These are phyloP conservation scores for Eilema caniola DNA, from an alignment of 2,888 invertebrate species.

Conservation along the genomic window DNA sequence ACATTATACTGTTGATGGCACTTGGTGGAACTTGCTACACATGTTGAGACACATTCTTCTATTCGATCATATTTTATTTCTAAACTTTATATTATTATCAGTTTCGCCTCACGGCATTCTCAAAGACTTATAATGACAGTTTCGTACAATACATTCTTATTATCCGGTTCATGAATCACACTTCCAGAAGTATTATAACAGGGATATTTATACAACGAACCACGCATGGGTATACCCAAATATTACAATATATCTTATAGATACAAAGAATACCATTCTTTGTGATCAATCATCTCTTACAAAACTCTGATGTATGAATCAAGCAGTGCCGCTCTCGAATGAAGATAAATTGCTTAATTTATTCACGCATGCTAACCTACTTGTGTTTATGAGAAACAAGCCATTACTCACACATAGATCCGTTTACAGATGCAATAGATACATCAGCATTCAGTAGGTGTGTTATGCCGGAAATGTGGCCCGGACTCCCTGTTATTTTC, in stretches of 20 bases:
- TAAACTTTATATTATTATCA: too few species aligned
- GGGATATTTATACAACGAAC: background rate
- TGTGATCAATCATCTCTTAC: slow-evolving; percentile 8
- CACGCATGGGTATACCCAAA: background rate
- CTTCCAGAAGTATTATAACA: background rate
- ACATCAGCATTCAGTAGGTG: too few species aligned
- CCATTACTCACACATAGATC: background rate
- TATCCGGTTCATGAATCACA: slow-evolving; percentile 7
- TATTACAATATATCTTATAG: background rate
- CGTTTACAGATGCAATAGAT: background rate
- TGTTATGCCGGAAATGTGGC: too few species aligned
- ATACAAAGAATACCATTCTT: background rate
- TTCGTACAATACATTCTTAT: background rate
- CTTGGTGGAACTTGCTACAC: too few species aligned
- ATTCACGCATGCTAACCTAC: slow-evolving; percentile 1
- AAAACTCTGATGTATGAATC: slow-evolving; percentile 15
- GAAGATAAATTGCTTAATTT: slow-evolving; percentile 3
- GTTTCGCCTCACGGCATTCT: too few species aligned
- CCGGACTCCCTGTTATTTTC: background rate
- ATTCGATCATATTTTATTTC: too few species aligned
- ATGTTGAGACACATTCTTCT: too few species aligned
- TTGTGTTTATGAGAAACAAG: background rate
- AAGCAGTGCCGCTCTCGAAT: background rate
- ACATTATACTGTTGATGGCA: too few species aligned
- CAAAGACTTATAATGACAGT: too few species aligned